Percentiles rank a stretch among this genome's conserved stretches.
Conservation (phyloP, 1,140 invertebrate genomes). For the Drosophila sucinea region DNA sequence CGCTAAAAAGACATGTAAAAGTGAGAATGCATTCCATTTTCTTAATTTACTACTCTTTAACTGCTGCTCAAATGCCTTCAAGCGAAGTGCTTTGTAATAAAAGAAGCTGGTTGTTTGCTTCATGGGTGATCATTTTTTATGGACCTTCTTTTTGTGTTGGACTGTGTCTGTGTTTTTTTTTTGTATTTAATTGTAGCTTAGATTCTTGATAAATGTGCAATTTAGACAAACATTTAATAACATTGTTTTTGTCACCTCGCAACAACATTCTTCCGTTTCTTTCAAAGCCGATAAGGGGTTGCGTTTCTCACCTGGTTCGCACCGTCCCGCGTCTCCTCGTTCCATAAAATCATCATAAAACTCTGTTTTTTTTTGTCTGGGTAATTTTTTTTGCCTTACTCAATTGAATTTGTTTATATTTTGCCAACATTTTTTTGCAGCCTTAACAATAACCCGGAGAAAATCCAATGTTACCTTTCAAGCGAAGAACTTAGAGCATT, state of each 20-base stretch:
- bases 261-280: not conserved
- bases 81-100: too few relatives aligned
- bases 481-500: conserved; percentile 60
- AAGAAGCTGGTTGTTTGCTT: too few relatives aligned
- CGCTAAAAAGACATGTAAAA: too few relatives aligned
- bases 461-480: conserved; percentile 49
- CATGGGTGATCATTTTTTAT: too few relatives aligned
- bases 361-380: not conserved
- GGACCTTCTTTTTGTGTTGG: not conserved
- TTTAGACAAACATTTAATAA: conserved; percentile 2
- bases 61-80: too few relatives aligned
- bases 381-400: not conserved
- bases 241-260: not conserved
- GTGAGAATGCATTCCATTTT: too few relatives aligned
- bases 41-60: too few relatives aligned
- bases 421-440: conserved; percentile 37
- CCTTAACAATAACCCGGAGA: conserved; percentile 13
- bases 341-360: not conserved
- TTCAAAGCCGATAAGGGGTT: not conserved
- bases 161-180: not conserved
- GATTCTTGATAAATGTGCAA: conserved; percentile 8
- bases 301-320: not conserved
- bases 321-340: not conserved
- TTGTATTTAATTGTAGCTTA: conserved; percentile 2
- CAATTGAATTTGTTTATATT: conserved; percentile 16